Percentiles rank a stretch among this genome's conserved stretches.
Evolutionary conservation across 2,113 vertebrate species (phyloP).

Genomic region (Syngnathus typhle): DNA sequence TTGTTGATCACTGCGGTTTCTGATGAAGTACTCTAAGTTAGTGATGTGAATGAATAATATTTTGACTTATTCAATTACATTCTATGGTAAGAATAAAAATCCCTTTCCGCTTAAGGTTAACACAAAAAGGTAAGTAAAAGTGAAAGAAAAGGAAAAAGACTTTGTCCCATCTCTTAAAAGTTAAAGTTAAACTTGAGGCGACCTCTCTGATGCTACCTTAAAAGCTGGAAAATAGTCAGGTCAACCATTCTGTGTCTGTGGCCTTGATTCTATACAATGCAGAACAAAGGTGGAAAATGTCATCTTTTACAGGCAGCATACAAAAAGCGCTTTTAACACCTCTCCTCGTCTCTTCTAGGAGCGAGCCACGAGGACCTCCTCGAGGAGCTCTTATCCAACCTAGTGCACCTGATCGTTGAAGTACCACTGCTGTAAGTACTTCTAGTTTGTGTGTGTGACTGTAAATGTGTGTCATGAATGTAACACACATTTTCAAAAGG

Average conservation of each 20-base stretch:
- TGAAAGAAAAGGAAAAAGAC: neutral
- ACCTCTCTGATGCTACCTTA: neutral
- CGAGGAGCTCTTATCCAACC: constrained; percentile 88
- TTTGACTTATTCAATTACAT: neutral
- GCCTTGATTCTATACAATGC: neutral
- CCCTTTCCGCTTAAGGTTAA: too few species aligned
- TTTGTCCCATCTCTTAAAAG: too few species aligned
- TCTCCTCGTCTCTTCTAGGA: constrained; percentile 56
- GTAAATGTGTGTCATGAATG: neutral
- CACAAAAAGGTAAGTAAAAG: neutral
- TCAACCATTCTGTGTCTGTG: neutral
- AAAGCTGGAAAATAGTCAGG: neutral
- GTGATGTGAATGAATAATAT: neutral
- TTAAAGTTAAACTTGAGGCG: too few species aligned
- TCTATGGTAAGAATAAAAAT: neutral
- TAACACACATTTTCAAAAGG: constrained; percentile 18
- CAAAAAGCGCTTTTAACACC: constrained; percentile 14
- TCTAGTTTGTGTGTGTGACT: neutral
- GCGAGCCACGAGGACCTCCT: constrained; percentile 81
- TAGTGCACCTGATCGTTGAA: constrained; percentile 92
- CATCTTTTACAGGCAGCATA: constrained; percentile 6
- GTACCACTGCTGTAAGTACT: constrained; percentile 90
- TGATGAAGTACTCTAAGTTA: neutral
- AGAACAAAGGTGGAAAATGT: neutral
- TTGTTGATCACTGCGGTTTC: neutral